A percentile compares a stretch with the other conserved stretches of the same genome.
Evolutionary conservation across 2,888 invertebrate genomes (phyloP).

Genomic region (Lampropteryx suffumata): DNA sequence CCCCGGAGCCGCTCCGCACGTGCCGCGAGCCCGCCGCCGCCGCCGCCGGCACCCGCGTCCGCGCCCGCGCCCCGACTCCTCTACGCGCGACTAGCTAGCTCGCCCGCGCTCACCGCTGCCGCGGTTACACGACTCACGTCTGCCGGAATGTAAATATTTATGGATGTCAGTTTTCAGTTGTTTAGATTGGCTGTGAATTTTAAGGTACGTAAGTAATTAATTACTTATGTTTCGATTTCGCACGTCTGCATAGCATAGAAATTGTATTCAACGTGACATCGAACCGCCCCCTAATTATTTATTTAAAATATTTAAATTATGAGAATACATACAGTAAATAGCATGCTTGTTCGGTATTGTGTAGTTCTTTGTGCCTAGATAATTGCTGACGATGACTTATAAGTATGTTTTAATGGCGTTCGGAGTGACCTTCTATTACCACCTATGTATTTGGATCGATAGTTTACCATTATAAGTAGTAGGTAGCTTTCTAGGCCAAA

Average conservation of each 20-base stretch:
- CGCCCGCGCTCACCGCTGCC: constrained; percentile 44
- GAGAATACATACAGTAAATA: constrained; percentile 49
- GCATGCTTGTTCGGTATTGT: constrained; percentile 69
- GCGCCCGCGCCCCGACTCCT: constrained; percentile 50
- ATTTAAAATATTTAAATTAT: constrained; percentile 48
- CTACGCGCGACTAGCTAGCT: constrained; percentile 41
- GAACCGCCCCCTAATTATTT: constrained; percentile 32
- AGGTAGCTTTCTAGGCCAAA: constrained; percentile 62
- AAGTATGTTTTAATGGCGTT: constrained; percentile 70
- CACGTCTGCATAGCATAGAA: constrained; percentile 48
- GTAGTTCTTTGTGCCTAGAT: constrained; percentile 70
- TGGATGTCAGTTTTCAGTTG: constrained; percentile 82
- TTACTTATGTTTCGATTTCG: constrained; percentile 64
- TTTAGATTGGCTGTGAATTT: constrained; percentile 82
- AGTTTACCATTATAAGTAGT: constrained; percentile 67
- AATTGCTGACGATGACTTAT: constrained; percentile 70
- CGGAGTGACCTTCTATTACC: constrained; percentile 64
- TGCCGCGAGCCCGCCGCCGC: constrained; percentile 60
- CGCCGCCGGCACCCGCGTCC: constrained; percentile 53
- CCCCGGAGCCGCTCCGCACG: constrained; percentile 63
- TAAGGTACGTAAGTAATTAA: constrained; percentile 77
- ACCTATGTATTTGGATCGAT: constrained; percentile 73
- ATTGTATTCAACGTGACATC: constrained; percentile 23
- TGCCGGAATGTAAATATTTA: constrained; percentile 81
- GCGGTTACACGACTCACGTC: constrained; percentile 62